phyloP scores from a whole-genome alignment of 1,140 invertebrate genomes.

The Orchestia grillus region DNA sequence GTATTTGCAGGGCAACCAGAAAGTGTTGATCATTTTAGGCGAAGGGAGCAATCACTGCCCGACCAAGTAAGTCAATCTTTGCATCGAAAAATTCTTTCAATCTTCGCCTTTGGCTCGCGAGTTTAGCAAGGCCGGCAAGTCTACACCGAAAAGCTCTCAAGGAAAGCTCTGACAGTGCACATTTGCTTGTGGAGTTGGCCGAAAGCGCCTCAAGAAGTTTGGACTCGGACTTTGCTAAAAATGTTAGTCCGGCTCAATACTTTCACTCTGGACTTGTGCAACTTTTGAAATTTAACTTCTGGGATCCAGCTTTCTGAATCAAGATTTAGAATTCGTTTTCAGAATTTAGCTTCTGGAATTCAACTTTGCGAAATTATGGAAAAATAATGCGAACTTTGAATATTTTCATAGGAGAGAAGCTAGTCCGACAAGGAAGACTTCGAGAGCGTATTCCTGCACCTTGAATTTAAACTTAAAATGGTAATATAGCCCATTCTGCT shows the following conservation, averaged over 20 bases:
- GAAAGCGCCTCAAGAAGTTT: background rate
- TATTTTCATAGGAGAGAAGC: background rate
- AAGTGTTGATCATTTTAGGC: constrained; percentile 12
- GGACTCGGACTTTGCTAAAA: background rate
- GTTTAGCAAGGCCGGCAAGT: background rate
- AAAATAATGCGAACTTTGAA: background rate
- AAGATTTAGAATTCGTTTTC: background rate
- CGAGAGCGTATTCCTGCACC: background rate
- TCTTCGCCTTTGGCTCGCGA: background rate
- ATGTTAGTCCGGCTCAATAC: constrained; percentile 17
- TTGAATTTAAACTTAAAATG: background rate
- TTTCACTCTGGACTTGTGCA: background rate
- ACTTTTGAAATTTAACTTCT: background rate
- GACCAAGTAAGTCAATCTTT: constrained; percentile 27
- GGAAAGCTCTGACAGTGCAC: constrained; percentile 25
- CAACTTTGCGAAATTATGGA: background rate
- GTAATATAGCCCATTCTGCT: too few relatives aligned
- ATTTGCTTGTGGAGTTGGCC: constrained; percentile 26
- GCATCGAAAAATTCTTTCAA: background rate
- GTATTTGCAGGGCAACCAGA: background rate
- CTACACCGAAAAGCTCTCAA: constrained; percentile 30
- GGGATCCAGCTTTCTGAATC: background rate
- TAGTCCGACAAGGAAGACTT: background rate
- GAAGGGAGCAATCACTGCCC: constrained; percentile 21
- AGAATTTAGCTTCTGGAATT: background rate